A percentile compares a stretch with the other conserved stretches of the same genome.
Conservation (phyloP, 92 coral and sea anemone genomes). For the Parazoanthus swiftii region DNA sequence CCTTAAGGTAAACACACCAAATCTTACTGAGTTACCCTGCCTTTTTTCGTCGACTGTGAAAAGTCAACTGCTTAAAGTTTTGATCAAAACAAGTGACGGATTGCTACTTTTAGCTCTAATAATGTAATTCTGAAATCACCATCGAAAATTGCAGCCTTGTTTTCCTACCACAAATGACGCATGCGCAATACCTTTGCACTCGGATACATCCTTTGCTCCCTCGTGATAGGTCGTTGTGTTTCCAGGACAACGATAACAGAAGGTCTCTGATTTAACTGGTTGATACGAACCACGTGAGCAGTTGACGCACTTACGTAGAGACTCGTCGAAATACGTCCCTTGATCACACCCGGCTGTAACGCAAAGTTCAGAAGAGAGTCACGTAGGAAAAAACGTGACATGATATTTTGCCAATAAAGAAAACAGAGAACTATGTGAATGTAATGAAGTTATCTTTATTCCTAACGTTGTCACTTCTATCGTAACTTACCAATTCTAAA, state of each 20-base stretch:
- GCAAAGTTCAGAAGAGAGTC: neutral
- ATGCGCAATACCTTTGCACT: slow-evolving; percentile 67
- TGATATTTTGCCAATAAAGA: neutral
- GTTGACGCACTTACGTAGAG: slow-evolving; percentile 62
- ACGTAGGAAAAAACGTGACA: neutral
- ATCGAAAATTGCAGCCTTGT: no score
- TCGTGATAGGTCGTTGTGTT: slow-evolving; percentile 76
- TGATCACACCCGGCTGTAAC: slow-evolving; percentile 72
- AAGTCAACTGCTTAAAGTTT: no score
- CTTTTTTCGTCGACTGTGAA: no score
- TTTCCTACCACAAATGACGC: no score
- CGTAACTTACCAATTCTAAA: no score
- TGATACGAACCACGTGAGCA: slow-evolving; percentile 94
- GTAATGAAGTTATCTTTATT: no score
- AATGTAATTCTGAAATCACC: no score
- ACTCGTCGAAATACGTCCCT: slow-evolving; percentile 81
- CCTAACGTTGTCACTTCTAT: no score
- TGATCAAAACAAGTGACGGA: no score
- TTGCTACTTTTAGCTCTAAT: no score
- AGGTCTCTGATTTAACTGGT: slow-evolving; percentile 57
- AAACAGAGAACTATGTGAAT: neutral
- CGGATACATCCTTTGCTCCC: slow-evolving; percentile 67
- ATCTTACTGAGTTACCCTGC: no score
- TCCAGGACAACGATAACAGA: slow-evolving; percentile 94
- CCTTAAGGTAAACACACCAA: no score